Evolutionary conservation across 1,140 invertebrate species (phyloP), one percentile per base, ranked within the genome.

Genomic region (Pollicipes pollicipes): DNA sequence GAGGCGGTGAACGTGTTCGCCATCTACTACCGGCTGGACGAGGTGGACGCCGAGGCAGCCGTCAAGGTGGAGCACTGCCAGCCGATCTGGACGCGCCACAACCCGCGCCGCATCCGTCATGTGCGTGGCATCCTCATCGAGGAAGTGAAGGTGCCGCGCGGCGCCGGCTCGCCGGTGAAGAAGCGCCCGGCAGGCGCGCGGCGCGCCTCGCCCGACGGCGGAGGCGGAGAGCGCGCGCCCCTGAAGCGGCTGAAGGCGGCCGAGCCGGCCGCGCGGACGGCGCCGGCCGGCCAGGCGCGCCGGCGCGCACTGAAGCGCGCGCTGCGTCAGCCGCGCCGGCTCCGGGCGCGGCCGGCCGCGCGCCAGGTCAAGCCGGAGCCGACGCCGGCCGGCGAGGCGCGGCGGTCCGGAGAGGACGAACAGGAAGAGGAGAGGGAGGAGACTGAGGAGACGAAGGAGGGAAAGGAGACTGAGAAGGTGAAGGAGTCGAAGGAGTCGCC

Each of bases 61-160:
- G 66, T 68, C 70, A 73, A n/a, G 69, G 71, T 28, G 72, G 68
- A 66, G 68, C 35, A 66, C 68, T 66, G 75, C 0, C 83, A 83
- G n/a, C 84, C 85, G 0, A 75, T 86, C 21, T 86, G 85, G 85
- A 79, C 81, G 29, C 77, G 84, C 27, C 80, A 82, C 70, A 80
- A 80, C 78, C 80, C 81, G 64, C 68, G 73, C 0, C 76, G 84
- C 68, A 79, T 86, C 4, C 79, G 83, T 35, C 84, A 86, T 72
- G 86, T 87, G 73, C 78, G 85, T 13, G 85, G 85, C 27, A 84
- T 85, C 72, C 76, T 84, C 31, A 77, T 84, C 45, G 83, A 84
- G 63, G 82, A 83, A 74, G 80, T 73, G 74, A 77, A 75, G 73
- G 77, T 70, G 71, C 66, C 30, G 16, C 72, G 70, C 70, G 71